Base-by-base conservation (phyloP, 2,113 vertebrate species). In the Stigmatopora argus region DNA sequence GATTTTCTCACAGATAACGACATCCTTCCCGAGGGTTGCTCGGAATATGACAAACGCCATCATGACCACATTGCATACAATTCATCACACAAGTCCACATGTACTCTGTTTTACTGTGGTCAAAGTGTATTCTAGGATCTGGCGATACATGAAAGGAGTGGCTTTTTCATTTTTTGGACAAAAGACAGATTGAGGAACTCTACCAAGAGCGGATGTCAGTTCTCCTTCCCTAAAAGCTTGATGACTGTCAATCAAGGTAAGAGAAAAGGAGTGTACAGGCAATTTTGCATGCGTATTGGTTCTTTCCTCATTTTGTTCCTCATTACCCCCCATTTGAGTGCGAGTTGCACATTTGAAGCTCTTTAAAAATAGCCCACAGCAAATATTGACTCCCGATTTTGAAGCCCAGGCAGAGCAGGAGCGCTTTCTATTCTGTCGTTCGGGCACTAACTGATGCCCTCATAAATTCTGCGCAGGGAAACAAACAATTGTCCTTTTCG, bases 371-470 rank as follows among this genome's bases (percentile, higher is more conserved):
- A 78, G 70, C 71, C 75, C 75, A 77, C 78, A 88, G 81, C 81
- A 87, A 90, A 89, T 89, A 89, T 91, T 90, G 90, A 85, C 88
- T 82, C 85, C 84, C 75, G 19, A 57, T 70, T 83, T 88, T 83
- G 80, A 83, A 79, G 80, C 66, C 57, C 7, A 64, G 83, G 78
- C 85, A 61, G 64, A 80, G 81, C 35, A 14, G 74, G 71, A 83
- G 78, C 72, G 69, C 57, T 57, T 73, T 10, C 64, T 73, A 73
- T 73, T 38, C 49, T 51, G 73, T 60, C 62, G 53, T 68, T 17
- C 70, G 31, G 53, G 66, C 38, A 18, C 79, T 72, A 81, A 81
- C 78, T 71, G 78, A 88, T 82, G 85, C 75, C 65, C 78, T 87
- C 87, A 87, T 90, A 85, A 86, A 86, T 88, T 87, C 84, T 80